These are phyloP conservation scores for Hippolais icterina DNA, from an alignment of 2,113 vertebrate genomes.

Conservation along the genomic window DNA sequence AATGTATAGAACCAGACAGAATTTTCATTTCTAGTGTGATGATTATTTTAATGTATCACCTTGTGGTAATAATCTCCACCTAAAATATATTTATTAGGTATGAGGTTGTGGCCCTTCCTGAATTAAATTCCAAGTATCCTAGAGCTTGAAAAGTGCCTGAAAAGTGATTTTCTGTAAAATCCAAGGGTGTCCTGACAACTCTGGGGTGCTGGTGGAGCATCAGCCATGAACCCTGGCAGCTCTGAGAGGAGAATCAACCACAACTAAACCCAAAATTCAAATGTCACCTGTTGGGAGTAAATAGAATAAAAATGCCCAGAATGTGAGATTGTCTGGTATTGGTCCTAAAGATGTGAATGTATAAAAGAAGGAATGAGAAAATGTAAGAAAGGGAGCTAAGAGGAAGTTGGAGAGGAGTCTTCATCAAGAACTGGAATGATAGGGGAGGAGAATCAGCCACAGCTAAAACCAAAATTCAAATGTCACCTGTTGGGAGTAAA, in stretches of 20 bases:
- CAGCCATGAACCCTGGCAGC: not conserved
- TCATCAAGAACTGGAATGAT: too few species aligned
- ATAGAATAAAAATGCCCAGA: not conserved
- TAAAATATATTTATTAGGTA: not conserved
- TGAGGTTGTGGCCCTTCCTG: not conserved
- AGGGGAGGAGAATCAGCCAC: too few species aligned
- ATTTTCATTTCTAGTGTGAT: not conserved
- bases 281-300: not conserved
- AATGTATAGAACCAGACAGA: not conserved
- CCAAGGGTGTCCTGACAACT: not conserved
- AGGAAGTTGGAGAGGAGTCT: too few species aligned
- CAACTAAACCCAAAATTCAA: not conserved
- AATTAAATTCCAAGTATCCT: not conserved
- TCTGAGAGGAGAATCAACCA: not conserved
- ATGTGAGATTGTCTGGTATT: rapidly evolving
- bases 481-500: too few species aligned
- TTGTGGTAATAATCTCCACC: not conserved
- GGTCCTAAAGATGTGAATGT: not conserved
- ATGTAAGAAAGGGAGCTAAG: not conserved
- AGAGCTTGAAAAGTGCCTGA: not conserved
- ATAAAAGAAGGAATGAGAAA: not conserved
- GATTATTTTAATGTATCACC: not conserved
- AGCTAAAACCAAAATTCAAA: too few species aligned
- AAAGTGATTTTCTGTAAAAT: not conserved
- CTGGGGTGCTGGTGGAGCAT: not conserved